phyloP scores from a whole-genome alignment of 2,888 invertebrate species.

The Carpatolechia fugitivella region DNA sequence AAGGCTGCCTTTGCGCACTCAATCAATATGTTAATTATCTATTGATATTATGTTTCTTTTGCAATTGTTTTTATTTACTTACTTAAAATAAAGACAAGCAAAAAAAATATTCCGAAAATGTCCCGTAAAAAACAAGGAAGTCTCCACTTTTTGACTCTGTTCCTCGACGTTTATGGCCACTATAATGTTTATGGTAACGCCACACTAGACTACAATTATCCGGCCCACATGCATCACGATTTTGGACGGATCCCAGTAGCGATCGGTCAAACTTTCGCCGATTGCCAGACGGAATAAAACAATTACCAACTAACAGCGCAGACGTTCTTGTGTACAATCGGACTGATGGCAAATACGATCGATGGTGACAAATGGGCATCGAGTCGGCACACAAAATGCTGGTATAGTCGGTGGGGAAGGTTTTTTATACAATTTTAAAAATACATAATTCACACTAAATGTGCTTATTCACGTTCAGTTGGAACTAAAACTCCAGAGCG shows the following conservation, averaged over 20 bases:
- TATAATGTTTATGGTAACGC: background rate
- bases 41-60: too few relatives aligned
- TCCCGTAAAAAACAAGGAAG: too few relatives aligned
- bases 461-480: too few relatives aligned
- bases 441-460: too few relatives aligned
- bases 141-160: too few relatives aligned
- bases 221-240: constrained; percentile 6
- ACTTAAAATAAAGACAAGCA: too few relatives aligned
- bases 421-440: background rate
- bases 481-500: too few relatives aligned
- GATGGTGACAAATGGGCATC: constrained; percentile 71
- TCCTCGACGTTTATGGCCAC: too few relatives aligned
- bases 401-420: constrained; percentile 14
- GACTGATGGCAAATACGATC: constrained; percentile 53
- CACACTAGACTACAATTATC: constrained; percentile 5
- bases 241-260: constrained; percentile 19
- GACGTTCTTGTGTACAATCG: constrained; percentile 28
- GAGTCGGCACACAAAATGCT: constrained; percentile 51
- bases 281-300: constrained; percentile 36
- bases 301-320: constrained; percentile 31
- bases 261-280: constrained; percentile 35
- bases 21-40: too few relatives aligned
- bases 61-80: too few relatives aligned
- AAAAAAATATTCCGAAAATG: too few relatives aligned
- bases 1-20: too few relatives aligned